These are phyloP conservation scores for Agrypnus murinus DNA, from an alignment of 2,888 invertebrate species.

Conservation along the genomic window DNA sequence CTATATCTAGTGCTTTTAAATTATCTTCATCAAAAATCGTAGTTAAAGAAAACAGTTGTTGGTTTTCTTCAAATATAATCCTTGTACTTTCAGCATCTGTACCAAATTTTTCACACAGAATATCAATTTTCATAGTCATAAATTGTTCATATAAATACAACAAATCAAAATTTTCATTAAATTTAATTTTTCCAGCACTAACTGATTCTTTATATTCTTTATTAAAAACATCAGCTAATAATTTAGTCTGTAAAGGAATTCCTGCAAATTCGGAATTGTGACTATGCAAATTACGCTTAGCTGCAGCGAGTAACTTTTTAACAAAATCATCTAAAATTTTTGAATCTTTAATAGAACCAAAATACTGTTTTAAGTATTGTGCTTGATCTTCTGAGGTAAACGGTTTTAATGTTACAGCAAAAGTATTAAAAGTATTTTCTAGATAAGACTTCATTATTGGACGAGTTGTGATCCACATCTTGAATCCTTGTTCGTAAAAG, in stretches of 20 bases:
- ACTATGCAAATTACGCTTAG: neutral
- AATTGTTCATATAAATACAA: constrained; percentile 25
- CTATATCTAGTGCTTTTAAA: neutral
- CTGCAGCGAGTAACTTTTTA: too few relatives aligned
- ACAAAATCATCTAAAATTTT: constrained; percentile 3
- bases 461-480: too few relatives aligned
- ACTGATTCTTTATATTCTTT: neutral
- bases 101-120: too few relatives aligned
- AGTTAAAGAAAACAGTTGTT: constrained; percentile 23
- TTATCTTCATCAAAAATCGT: neutral
- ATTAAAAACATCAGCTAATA: constrained; percentile 18
- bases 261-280: constrained; percentile 22
- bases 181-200: neutral
- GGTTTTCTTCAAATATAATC: constrained; percentile 21
- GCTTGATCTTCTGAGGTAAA: neutral
- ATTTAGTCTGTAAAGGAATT: constrained; percentile 23
- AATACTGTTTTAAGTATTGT: too few relatives aligned
- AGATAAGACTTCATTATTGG: constrained; percentile 7
- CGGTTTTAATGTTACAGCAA: neutral
- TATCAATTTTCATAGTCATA: constrained; percentile 16
- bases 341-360: neutral
- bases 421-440: neutral
- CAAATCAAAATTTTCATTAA: constrained; percentile 34
- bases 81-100: too few relatives aligned
- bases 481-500: too few relatives aligned